Evolutionary conservation across 2,888 invertebrate species (phyloP), one percentile per base, ranked within the genome.

Genomic region (Agriotes lineatus): DNA sequence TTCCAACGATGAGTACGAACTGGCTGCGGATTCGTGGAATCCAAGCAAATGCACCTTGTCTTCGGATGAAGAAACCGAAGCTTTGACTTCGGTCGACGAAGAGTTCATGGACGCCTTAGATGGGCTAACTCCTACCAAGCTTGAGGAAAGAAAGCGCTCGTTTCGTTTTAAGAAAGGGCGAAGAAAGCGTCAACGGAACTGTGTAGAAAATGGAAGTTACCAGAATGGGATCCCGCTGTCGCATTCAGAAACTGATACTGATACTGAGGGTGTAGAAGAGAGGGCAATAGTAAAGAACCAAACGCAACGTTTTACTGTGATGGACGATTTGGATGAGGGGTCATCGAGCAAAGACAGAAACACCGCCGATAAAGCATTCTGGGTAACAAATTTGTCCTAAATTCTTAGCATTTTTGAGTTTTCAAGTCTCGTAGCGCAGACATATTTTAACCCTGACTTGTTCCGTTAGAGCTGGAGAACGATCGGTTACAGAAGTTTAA

Each of bases 321-420:
- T 25, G 10, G 18, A 42, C 33, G 67, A 50, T 4, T 22, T 18
- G 3, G 54, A 64, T 44, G 33, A 30, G n/a, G 22, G 20, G 6
- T 0, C 30, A n/a, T 33, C 33, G 7, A 22, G 42, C n/a, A 54
- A 44, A 50, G 71, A 67, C 61, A 67, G 54, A 64, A 70, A 67
- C 35, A 22, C 63, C 37, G 69, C 70, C 64, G 70, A 71, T 69
- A 77, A 71, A 35, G 76, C 79, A 35, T 79, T 79, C 72, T 79
- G 79, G 79, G 79, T 79, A 79, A 19, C 30, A 35, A 54, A 14
- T 63, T 58, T 62, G 52, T 22, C 48, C 65, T 58, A 58, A 39
- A 65, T 65, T 65, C 37, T 61, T 56, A 33, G 44, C 45, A 58
- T 68, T 63, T 44, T 22, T 57, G 37, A n/a, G 25, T 39, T 39